Percentiles rank a stretch among this genome's conserved stretches.
Conservation (phyloP, 2,888 invertebrate species). For the Synergus laeviventris region DNA sequence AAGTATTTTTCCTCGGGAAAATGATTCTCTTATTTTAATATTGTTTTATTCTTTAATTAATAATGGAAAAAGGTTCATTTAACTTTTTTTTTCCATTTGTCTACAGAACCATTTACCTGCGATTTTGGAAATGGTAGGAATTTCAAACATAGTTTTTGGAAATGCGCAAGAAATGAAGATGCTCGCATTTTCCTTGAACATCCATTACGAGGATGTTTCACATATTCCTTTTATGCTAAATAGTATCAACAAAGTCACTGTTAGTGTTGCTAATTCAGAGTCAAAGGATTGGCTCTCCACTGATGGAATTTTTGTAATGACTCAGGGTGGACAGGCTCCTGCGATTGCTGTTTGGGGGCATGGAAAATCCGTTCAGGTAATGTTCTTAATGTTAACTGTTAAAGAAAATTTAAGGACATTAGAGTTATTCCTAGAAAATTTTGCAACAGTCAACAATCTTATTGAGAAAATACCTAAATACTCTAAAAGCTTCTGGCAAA, state of each 20-base stretch:
- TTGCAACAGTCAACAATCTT: too few relatives aligned
- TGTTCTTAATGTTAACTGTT: constrained; percentile 45
- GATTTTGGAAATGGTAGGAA: constrained; percentile 70
- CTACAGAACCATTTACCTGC: constrained; percentile 66
- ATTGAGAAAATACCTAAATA: too few relatives aligned
- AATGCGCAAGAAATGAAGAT: constrained; percentile 70
- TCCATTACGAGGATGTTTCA: constrained; percentile 64
- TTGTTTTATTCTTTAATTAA: neutral
- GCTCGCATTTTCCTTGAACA: constrained; percentile 65
- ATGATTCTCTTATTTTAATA: neutral
- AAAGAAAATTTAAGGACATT: neutral
- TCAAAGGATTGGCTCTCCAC: constrained; percentile 65
- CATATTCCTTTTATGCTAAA: constrained; percentile 71
- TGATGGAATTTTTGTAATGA: constrained; percentile 70
- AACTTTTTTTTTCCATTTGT: neutral
- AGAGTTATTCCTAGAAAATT: too few relatives aligned
- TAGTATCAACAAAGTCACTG: constrained; percentile 66
- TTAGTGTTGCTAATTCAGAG: constrained; percentile 62
- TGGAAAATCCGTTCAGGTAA: constrained; percentile 62
- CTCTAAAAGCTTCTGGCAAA: too few relatives aligned
- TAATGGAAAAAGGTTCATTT: neutral
- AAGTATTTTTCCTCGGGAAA: constrained; percentile 35
- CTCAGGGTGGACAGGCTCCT: constrained; percentile 67
- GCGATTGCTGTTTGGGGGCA: constrained; percentile 71
- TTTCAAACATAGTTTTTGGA: constrained; percentile 70